These are phyloP conservation scores for Anoplopoma fimbria DNA, from an alignment of 2,113 vertebrate genomes.

Conservation along the genomic window DNA sequence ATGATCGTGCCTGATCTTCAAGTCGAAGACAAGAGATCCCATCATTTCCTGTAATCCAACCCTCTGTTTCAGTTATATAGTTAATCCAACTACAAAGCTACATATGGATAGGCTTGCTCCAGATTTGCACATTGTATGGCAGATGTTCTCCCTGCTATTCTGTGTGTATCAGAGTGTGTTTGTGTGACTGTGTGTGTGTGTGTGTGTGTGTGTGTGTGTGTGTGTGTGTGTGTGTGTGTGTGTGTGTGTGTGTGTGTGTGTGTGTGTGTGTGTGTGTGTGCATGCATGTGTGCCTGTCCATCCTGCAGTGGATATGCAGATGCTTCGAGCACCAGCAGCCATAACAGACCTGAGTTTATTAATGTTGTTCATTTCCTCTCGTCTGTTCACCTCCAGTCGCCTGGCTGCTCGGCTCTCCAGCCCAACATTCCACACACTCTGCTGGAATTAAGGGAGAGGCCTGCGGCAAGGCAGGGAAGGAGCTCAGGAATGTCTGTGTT, in stretches of 20 bases:
- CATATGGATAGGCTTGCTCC: slow-evolving; percentile 57
- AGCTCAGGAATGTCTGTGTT: slow-evolving; percentile 83
- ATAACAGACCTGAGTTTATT: slow-evolving; percentile 65
- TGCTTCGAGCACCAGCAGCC: slow-evolving; percentile 63
- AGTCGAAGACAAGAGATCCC: slow-evolving; percentile 39
- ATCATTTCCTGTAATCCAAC: slow-evolving; percentile 52
- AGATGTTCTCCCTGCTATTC: slow-evolving; percentile 58
- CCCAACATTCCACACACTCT: slow-evolving; percentile 81
- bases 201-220: not conserved
- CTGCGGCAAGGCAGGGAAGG: slow-evolving; percentile 74
- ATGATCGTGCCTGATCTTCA: slow-evolving; percentile 29
- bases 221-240: slow-evolving; percentile 13
- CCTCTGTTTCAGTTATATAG: slow-evolving; percentile 48
- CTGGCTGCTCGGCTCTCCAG: slow-evolving; percentile 57
- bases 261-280: not conserved
- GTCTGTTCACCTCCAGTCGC: slow-evolving; percentile 56
- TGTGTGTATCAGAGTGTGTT: too few species aligned
- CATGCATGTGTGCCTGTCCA: slow-evolving; percentile 24
- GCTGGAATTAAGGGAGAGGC: slow-evolving; percentile 82
- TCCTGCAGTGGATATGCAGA: slow-evolving; percentile 52
- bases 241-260: slow-evolving; percentile 8
- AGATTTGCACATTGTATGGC: slow-evolving; percentile 58
- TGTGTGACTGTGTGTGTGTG: not conserved
- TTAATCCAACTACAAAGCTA: slow-evolving; percentile 61
- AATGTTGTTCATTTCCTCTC: slow-evolving; percentile 83